Evolutionary conservation across 2,113 vertebrate species (phyloP), one percentile per base, ranked within the genome.

Genomic region (Oncorhynchus masou): DNA sequence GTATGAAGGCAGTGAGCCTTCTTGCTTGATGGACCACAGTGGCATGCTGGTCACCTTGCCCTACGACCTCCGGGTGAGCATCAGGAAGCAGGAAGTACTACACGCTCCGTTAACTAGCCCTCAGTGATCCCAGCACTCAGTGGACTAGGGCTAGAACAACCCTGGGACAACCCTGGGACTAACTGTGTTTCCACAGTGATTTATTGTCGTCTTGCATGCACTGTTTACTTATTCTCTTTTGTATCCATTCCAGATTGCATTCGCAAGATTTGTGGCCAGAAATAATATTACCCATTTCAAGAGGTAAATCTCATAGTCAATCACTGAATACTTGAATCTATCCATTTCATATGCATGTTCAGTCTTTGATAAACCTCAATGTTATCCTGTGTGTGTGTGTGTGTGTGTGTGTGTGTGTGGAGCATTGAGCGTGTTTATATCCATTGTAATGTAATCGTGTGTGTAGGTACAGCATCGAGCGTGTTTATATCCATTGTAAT

Each of bases 1-100:
- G 0, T 97, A 96, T 0, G 98, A 99, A 54, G 93, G 96, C 84
- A 95, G 92, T 19, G 97, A 99, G 90, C 92, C 92, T 22, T 95
- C 96, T 0, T 95, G 95, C 84, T 96, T 98, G 88, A 96, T 99
- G 96, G 98, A 99, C 88, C 97, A 98, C 85, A 98, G 96, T 0
- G 97, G 97, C 70, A 97, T 98, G 97, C 92, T 98, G 85, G 95
- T 98, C 81, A 97, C 95, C 70, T 94, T 99, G 88, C 97, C 98
- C 54, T 96, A 96, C 3, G 96, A 99, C 91, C 95, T 99, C 81
- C 93, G 97, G 79, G 98, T 99, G 83, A 95, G 97, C 86, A 72
- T 5, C 34, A 70, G 68, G 29, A 76, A 67, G 54, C 62, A 31
- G 24, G 66, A 68, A 68, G 67, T 68, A 31, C 27, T 68, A 15